A percentile compares a stretch with the other conserved stretches of the same genome.
phyloP scores from a whole-genome alignment of 1,140 invertebrate genomes.

The Arion vulgaris region DNA sequence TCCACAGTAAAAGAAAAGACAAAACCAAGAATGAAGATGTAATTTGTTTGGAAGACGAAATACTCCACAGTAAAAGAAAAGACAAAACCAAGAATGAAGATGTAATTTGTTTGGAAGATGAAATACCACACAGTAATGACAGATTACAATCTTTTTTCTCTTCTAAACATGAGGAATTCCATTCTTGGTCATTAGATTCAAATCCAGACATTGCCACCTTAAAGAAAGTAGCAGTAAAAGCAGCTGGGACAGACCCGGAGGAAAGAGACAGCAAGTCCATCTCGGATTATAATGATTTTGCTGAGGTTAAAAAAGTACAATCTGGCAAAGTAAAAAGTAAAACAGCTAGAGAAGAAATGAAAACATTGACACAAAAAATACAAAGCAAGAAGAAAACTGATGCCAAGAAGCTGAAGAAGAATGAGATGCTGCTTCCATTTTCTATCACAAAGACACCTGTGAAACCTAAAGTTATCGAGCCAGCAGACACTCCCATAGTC shows the following conservation, averaged over 20 bases:
- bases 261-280: background rate
- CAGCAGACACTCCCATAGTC: background rate
- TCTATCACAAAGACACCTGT: background rate
- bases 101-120: too few species aligned
- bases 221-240: background rate
- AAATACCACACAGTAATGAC: too few species aligned
- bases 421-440: background rate
- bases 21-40: too few species aligned
- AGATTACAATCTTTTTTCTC: background rate
- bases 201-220: background rate
- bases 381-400: background rate
- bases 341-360: background rate
- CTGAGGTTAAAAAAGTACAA: background rate
- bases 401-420: background rate
- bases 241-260: background rate
- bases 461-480: background rate
- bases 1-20: too few species aligned
- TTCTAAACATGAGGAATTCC: background rate
- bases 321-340: background rate
- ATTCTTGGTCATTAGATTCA: background rate
- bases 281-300: background rate
- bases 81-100: too few species aligned
- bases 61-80: too few species aligned
- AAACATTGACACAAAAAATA: background rate
- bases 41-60: too few species aligned